These are phyloP conservation scores for Chlorospingus semifuscus DNA, from an alignment of 2,797 vertebrate species.

Conservation along the genomic window DNA sequence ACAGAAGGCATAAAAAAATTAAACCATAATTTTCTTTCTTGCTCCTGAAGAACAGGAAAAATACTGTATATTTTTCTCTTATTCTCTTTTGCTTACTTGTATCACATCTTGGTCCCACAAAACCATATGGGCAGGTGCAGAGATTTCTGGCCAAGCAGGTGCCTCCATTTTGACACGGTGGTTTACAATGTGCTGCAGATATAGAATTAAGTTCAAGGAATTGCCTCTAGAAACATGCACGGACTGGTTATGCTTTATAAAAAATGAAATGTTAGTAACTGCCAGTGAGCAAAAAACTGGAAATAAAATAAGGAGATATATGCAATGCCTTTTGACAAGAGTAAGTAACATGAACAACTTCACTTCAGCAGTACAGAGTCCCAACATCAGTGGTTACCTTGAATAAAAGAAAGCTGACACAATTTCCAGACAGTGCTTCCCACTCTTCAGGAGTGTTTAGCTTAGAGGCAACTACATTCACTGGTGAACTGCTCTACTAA, in stretches of 20 bases:
- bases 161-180: slow-evolving; percentile 85
- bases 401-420: background rate
- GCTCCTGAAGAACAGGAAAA: background rate
- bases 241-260: background rate
- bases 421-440: background rate
- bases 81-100: slow-evolving; percentile 80
- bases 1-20: background rate
- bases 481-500: background rate
- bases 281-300: background rate
- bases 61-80: background rate
- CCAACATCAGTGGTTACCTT: background rate
- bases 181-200: slow-evolving; percentile 83
- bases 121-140: slow-evolving; percentile 90
- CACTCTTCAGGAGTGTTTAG: background rate
- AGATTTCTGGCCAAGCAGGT: slow-evolving; percentile 85
- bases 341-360: background rate
- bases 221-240: background rate
- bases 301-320: background rate
- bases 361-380: background rate
- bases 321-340: background rate
- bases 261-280: background rate
- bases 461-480: background rate
- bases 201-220: slow-evolving; percentile 22
- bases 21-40: background rate
- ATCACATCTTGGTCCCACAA: slow-evolving; percentile 89